Conservation (phyloP, 2,888 invertebrate species). For the Netelia melanura region DNA sequence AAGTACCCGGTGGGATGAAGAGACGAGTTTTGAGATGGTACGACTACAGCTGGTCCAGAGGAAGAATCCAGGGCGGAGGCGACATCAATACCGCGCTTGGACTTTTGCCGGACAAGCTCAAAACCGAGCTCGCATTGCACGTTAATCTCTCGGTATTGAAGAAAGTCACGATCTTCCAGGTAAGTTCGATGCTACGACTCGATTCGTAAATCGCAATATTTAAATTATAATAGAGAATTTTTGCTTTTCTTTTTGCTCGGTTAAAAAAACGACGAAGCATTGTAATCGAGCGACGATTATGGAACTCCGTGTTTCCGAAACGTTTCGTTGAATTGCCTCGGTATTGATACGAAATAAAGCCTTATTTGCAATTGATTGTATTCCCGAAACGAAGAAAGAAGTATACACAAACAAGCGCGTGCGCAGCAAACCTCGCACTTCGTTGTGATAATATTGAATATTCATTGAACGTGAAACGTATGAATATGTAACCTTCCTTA, state of each 20-base stretch:
- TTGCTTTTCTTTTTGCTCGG: background rate
- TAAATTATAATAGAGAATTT: background rate
- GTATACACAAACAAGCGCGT: no score
- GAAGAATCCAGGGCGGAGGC: conserved; percentile 97
- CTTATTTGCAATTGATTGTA: no score
- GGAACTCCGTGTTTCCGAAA: no score
- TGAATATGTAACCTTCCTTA: conserved; percentile 57
- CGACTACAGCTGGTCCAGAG: conserved; percentile 99
- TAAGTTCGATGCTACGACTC: conserved; percentile 86
- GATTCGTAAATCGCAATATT: background rate
- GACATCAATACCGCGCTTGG: conserved; percentile 98
- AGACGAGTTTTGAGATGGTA: conserved; percentile 98
- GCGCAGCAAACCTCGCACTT: no score
- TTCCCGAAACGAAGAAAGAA: no score
- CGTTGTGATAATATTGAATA: conserved; percentile 46
- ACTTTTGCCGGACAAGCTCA: conserved; percentile 96
- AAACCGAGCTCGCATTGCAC: conserved; percentile 97
- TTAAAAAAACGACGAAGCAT: no score
- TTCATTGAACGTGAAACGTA: conserved; percentile 57
- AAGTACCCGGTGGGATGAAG: conserved; percentile 98
- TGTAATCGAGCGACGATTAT: no score
- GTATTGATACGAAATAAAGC: no score
- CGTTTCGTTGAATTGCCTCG: no score
- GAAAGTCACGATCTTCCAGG: conserved; percentile 92
- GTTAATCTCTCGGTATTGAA: conserved; percentile 97